Conservation (phyloP, 2,113 vertebrate genomes). For the Actinemys pallida region DNA sequence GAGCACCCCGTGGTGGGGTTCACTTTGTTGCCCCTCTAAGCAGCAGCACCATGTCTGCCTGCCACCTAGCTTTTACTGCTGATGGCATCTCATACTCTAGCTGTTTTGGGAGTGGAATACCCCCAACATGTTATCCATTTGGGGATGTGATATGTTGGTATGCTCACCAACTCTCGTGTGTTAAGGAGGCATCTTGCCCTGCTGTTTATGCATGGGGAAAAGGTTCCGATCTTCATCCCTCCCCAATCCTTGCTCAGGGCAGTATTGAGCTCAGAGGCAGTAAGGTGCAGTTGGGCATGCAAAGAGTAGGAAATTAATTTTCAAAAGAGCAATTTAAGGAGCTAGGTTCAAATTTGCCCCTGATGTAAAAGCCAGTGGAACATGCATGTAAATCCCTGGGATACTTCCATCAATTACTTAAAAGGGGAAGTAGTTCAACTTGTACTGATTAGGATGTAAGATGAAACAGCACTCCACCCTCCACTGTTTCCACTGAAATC, state of each 20-base stretch:
- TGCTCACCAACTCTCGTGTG: slow-evolving; percentile 17
- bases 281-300: neutral
- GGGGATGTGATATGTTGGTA: neutral
- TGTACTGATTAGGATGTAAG: neutral
- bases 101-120: slow-evolving; percentile 36
- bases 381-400: neutral
- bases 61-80: slow-evolving; percentile 46
- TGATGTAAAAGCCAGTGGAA: neutral
- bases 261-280: neutral
- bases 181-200: slow-evolving; percentile 30
- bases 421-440: neutral
- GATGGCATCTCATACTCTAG: slow-evolving; percentile 38
- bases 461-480: neutral
- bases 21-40: slow-evolving; percentile 42
- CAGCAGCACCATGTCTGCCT: slow-evolving; percentile 15
- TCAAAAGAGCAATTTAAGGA: neutral
- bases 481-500: neutral
- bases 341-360: neutral
- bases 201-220: neutral
- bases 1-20: slow-evolving; percentile 33
- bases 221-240: neutral
- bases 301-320: neutral
- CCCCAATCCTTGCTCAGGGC: neutral
- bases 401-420: neutral
- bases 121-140: neutral